Conservation (phyloP, 2,797 vertebrate genomes). For the Lacerta viridis region DNA sequence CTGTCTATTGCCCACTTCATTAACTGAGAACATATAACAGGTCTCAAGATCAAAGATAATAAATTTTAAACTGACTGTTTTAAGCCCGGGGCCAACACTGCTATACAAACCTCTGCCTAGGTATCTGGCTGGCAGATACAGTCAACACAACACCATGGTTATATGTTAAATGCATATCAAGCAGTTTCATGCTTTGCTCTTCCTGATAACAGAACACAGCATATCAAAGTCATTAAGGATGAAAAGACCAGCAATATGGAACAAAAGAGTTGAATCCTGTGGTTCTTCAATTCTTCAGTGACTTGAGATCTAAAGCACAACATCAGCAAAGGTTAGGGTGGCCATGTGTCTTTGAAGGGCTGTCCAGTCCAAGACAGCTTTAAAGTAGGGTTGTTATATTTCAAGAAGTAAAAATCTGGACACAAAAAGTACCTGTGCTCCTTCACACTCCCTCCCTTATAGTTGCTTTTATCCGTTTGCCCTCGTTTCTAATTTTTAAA, state of each 20-base stretch:
- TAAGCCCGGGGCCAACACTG: too few species aligned
- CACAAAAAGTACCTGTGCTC: too few species aligned
- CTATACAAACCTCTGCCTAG: not conserved
- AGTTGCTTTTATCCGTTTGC: too few species aligned
- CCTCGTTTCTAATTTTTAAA: too few species aligned
- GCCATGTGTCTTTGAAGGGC: not conserved
- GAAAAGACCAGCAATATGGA: constrained; percentile 43
- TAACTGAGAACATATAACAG: not conserved
- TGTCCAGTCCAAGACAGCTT: too few species aligned
- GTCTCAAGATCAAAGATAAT: not conserved
- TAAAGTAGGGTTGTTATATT: too few species aligned
- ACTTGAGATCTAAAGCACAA: not conserved
- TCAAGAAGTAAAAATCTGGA: too few species aligned
- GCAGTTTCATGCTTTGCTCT: not conserved
- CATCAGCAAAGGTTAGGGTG: not conserved
- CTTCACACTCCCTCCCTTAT: too few species aligned
- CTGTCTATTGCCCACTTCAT: not conserved
- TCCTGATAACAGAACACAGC: not conserved
- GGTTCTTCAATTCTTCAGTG: not conserved
- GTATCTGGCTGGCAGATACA: not conserved
- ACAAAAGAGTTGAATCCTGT: constrained; percentile 44
- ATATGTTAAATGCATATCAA: not conserved
- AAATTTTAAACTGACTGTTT: not conserved
- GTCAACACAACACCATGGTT: not conserved
- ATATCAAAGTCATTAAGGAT: not conserved